Base-by-base conservation (phyloP, 2,113 vertebrate species). In the Microcebus murinus region DNA sequence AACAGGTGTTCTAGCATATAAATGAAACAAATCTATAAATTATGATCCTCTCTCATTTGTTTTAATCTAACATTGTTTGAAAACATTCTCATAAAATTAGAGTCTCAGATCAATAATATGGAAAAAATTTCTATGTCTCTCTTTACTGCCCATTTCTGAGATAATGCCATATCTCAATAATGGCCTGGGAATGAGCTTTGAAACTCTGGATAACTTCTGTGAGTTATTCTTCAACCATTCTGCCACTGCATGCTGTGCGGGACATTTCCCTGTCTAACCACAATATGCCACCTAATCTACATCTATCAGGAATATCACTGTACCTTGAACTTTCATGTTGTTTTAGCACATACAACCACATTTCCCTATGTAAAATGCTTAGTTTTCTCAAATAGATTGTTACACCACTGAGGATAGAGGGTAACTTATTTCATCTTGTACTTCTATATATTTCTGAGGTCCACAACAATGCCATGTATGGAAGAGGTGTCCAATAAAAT, bases 41-140 rank as follows among this genome's bases (percentile, higher is more conserved):
- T 67, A 76, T 25, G 14, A 70, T 39, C 25, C 4, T 83, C 20
- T 55, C 17, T 87, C n/a, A 70, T 79, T 67, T 94, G 23, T 20
- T 81, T 68, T 21, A 79, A 52, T 11, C 18, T 87, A 87, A 81
- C 34, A 82, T 65, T 73, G 7, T 77, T n/a, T 95, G 57, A 93
- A 80, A 95, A 39, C 8, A 92, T 57, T 91, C 34, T 94, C 83
- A 71, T 79, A 50, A 83, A 90, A 91, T 95, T 88, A 63, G 39
- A 84, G 39, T 67, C 61, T 61, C 50, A 89, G 6, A 2, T 76
- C 91, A 90, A 81, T 48, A 82, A 87, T 36, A 59, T 55, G 14
- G 80, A 83, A 11, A 96, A 79, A 83, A 91, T 20, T 29, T 61
- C 34, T 55, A 55, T 55, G 52, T 55, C 12, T 59, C 34, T 91